Evolutionary conservation across 2,113 vertebrate genomes (phyloP), one percentile per base, ranked within the genome.

Genomic region (Entomyzon cyanotis): DNA sequence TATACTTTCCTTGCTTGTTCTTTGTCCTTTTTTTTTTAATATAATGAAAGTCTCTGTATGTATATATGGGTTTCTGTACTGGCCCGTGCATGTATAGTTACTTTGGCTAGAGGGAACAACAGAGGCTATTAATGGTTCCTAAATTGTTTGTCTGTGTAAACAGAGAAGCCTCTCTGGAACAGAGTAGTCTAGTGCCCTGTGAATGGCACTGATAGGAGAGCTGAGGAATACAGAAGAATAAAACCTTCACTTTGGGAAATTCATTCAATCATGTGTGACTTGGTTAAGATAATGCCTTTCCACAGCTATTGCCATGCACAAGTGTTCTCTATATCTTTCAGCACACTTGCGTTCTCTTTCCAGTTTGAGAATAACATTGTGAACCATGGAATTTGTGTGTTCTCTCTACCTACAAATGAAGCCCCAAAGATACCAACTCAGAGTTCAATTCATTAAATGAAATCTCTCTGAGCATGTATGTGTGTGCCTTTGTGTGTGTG

Each of bases 161-260:
- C 53, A 93, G 64, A 42, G 16, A 68, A 64, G 12, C n/a, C 31
- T 75, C 27, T 31, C 46, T 58, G 33, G 37, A 63, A 19, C 2
- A 47, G 23, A 65, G 15, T 65, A 55, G 87, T 75, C 41, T 4
- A 56, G 56, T 77, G 17, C 21, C 46, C 74, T 92, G 59, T 73
- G 55, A 94, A 93, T 35, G 53, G 35, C 46, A 62, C 50, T 53
- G 18, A 49, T 87, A 39, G 82, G 77, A 74, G n/a, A 49, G 27
- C 82, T 94, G 87, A 92, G 56, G 52, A 80, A 89, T 63, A 68
- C 31, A 33, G 42, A 56, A 84, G 71, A 95, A 88, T 70, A 82
- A 84, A 92, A 65, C 41, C 77, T 85, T 79, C 91, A 85, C 23
- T 70, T 93, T 31, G 78, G 64, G 90, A 96, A 97, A 94, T 84